Evolutionary conservation across 2,113 vertebrate genomes (phyloP), one percentile per base, ranked within the genome.

Genomic region (Hippocampus mohnikei): DNA sequence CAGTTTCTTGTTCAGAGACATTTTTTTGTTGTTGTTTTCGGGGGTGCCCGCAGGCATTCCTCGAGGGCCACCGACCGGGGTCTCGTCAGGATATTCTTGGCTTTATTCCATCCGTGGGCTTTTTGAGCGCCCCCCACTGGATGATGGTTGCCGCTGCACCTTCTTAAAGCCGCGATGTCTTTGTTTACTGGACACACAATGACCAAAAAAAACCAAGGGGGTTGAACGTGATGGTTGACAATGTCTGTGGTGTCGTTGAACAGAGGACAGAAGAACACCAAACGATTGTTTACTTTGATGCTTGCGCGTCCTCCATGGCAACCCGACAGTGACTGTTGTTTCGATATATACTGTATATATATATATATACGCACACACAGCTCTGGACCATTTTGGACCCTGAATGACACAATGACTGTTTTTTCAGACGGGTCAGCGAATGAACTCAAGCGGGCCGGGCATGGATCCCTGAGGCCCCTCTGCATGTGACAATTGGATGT

Each of bases 251-350:
- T 65, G 63, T 27, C n/a, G 42, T 44, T 65, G 63, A 63, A 46
- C n/a, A 1, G 15, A 27, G 13, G 40, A 46, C 42, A 18, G 13
- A 23, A 46, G 23, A 44, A 44, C 42, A 65, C 3, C 4, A n/a
- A 58, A 12, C 11, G 16, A 27, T 27, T 58, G 69, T 64, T 59
- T 60, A 1, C 70, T 70, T 61, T 79, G 61, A 84, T 73, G 82
- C 77, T 82, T 53, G 59, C 74, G 42, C 56, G 65, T 80, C 85
- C 81, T 69, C 82, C 82, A 82, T 0, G 74, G 74, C 79, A 78
- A 84, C 77, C 82, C 55, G 59, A 75, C 74, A 69, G 66, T 8
- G 88, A 88, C 89, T 84, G 87, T 73, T 75, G 75, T 80, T 83
- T 71, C 53, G 5, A 37, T 37, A 37, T 37, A 37, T 37, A 37